phyloP scores from a whole-genome alignment of 1,140 invertebrate species.

The Lordiphosa mommai region DNA sequence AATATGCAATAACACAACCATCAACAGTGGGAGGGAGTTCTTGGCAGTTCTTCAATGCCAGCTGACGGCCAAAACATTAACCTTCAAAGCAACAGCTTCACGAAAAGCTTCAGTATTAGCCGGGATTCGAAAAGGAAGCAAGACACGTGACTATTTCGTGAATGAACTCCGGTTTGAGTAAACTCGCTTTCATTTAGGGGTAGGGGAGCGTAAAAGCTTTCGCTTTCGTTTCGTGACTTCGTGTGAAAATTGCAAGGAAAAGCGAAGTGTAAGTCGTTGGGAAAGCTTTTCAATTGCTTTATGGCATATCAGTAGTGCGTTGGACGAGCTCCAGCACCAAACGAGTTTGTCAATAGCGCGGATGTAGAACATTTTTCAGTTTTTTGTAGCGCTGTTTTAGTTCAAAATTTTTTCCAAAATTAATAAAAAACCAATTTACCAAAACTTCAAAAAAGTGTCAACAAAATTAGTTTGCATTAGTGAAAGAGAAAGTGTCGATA shows the following conservation, averaged over 20 bases:
- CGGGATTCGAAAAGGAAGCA: conserved; percentile 27
- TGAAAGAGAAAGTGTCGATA: no score
- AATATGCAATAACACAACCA: neutral
- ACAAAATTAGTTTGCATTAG: no score
- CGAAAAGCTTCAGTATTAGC: conserved; percentile 20
- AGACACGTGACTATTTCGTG: conserved; percentile 50
- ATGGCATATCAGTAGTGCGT: conserved; percentile 60
- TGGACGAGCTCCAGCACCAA: conserved; percentile 56
- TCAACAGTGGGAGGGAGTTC: neutral
- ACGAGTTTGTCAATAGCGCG: conserved; percentile 25
- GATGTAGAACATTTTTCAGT: conserved; percentile 11
- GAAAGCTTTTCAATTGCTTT: conserved; percentile 34
- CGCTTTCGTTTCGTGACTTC: conserved; percentile 26
- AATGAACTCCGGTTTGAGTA: conserved; percentile 37
- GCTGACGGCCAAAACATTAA: conserved; percentile 4
- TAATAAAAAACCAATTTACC: neutral
- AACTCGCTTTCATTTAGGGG: neutral
- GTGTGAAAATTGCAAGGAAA: conserved; percentile 43
- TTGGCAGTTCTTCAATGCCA: neutral
- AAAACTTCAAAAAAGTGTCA: conserved; percentile 9
- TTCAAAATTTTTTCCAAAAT: neutral
- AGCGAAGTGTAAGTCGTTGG: conserved; percentile 17
- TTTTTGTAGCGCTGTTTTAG: neutral
- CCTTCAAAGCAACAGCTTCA: conserved; percentile 31
- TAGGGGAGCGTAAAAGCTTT: conserved; percentile 37